Base-by-base conservation (phyloP, 1,140 invertebrate species). In the Kradibia gibbosae region DNA sequence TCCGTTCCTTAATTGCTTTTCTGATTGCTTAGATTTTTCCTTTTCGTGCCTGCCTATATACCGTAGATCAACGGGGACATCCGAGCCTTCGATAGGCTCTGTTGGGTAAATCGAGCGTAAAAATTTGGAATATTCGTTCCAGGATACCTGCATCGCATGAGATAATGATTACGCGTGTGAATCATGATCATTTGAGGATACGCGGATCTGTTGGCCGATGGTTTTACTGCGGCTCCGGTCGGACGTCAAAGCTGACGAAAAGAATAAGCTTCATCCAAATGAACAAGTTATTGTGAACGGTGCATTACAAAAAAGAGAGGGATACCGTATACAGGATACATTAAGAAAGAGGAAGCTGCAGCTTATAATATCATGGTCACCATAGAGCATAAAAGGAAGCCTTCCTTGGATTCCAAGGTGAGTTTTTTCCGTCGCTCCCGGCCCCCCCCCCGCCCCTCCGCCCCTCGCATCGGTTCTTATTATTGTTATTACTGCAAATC, bases 361-460 rank as follows among this genome's bases (percentile, higher is more conserved):
- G 22, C 8, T 1, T 7, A 20, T 62, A 15, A 91, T 90, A 57
- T 15, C 87, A 91, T 90, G 83, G 89, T 91, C 77, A 85, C 89
- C 80, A 91, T 91, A 89, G 90, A 91, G 79, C 90, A 91, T 85
- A 91, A 91, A 79, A 88, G 90, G 80, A 91, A 91, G 85, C 91
- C 87, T 80, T 91, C 90, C 84, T 91, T 90, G 90, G 90, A 91
- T 80, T 91, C 90, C 55, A 91, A 91, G 89, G 90, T 91, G 83
- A 81, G 78, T 74, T 34, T n/a, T n/a, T n/a, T n/a, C n/a, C n/a
- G n/a, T n/a, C n/a, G n/a, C n/a, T n/a, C n/a, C n/a, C n/a, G n/a
- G n/a, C n/a, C n/a, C n/a, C n/a, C n/a, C n/a, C n/a, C n/a, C n/a
- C n/a, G n/a, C n/a, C n/a, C n/a, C n/a, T n/a, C n/a, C n/a, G n/a